Evolutionary conservation across 2,797 vertebrate genomes (phyloP), one percentile per base, ranked within the genome.

Genomic region (Harpagifer antarcticus): DNA sequence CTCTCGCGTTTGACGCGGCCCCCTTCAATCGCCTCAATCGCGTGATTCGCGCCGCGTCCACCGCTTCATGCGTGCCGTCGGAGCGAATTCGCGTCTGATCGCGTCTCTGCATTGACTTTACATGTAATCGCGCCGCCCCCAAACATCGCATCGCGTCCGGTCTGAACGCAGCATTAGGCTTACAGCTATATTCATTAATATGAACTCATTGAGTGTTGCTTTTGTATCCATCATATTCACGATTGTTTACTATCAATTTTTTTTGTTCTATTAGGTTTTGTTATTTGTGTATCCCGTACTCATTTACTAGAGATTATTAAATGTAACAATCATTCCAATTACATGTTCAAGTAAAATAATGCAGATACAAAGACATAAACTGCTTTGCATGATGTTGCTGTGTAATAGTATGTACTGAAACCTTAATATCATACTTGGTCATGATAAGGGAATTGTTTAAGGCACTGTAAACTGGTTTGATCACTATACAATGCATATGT

Each of bases 111-210:
- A n/a, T n/a, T n/a, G n/a, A n/a, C n/a, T n/a, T n/a, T n/a, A n/a
- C n/a, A n/a, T n/a, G n/a, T n/a, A n/a, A n/a, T n/a, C n/a, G n/a
- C n/a, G n/a, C n/a, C n/a, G n/a, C n/a, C n/a, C n/a, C n/a, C n/a
- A n/a, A n/a, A n/a, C n/a, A n/a, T n/a, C n/a, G n/a, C n/a, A n/a
- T n/a, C n/a, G n/a, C n/a, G n/a, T n/a, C n/a, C n/a, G n/a, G n/a
- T n/a, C n/a, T n/a, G n/a, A n/a, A n/a, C n/a, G n/a, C n/a, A n/a
- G n/a, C n/a, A n/a, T n/a, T n/a, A n/a, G 10, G 49, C 23, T 49
- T 3, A 20, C 2, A 45, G 44, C 42, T 55, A 42, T 53, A 57
- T 72, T 63, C 33, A 82, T 43, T 68, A 37, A 59, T 48, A 64
- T 47, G 57, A 52, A 69, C 62, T 37, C 43, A 45, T 15, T 20